Conservation (phyloP, 1,140 invertebrate genomes). For the Drosophila setifemur region DNA sequence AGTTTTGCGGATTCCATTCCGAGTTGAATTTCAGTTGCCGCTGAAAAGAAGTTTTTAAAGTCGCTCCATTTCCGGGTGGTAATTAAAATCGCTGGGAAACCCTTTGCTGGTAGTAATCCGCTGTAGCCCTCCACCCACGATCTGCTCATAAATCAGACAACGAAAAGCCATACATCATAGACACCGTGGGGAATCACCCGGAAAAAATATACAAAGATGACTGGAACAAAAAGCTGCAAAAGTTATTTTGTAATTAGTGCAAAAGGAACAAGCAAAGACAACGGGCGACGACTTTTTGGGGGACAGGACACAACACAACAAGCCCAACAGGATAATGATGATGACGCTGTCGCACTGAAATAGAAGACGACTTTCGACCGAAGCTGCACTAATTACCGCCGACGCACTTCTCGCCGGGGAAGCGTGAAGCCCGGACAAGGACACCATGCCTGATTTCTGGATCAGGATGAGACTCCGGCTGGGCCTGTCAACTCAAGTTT, state of each 20-base stretch:
- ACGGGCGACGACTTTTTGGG: slow-evolving; percentile 15
- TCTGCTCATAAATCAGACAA: slow-evolving; percentile 42
- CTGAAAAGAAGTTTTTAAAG: too few species aligned
- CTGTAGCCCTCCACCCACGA: slow-evolving; percentile 1
- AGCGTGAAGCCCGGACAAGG: background rate
- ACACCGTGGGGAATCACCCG: slow-evolving; percentile 64
- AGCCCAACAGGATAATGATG: slow-evolving; percentile 38
- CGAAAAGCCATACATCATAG: slow-evolving; percentile 75
- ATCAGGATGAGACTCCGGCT: slow-evolving; percentile 5
- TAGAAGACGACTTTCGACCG: slow-evolving; percentile 71
- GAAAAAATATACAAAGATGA: slow-evolving; percentile 50
- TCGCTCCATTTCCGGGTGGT: slow-evolving; percentile 23
- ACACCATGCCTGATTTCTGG: background rate
- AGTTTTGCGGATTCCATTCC: slow-evolving; percentile 11
- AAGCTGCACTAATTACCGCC: slow-evolving; percentile 74
- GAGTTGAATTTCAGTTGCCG: slow-evolving; percentile 7
- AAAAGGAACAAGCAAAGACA: slow-evolving; percentile 34
- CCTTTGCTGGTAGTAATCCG: slow-evolving; percentile 58
- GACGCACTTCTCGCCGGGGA: slow-evolving; percentile 34
- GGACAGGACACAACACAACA: slow-evolving; percentile 23
- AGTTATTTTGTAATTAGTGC: slow-evolving; percentile 80
- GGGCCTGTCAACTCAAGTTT: slow-evolving; percentile 75
- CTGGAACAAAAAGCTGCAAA: slow-evolving; percentile 52
- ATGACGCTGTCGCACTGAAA: slow-evolving; percentile 59
- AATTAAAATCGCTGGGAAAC: slow-evolving; percentile 65